Evolutionary conservation across 1,140 invertebrate genomes (phyloP).

Genomic region (Bombus waltoni): DNA sequence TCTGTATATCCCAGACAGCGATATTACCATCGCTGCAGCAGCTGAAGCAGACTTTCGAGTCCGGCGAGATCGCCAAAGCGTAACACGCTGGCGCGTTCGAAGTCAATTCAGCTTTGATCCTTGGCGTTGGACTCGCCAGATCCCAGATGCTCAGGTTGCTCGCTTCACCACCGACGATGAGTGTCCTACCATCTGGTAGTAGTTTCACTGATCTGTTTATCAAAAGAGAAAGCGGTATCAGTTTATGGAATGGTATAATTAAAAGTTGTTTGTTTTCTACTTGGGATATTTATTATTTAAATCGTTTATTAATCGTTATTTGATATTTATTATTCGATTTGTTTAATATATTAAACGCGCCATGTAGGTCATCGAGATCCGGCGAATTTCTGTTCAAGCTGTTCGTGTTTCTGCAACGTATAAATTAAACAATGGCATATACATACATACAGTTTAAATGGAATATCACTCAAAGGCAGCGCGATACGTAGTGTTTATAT

Average conservation of each 20-base stretch:
- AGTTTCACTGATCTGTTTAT: conserved; percentile 90
- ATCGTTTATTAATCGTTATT: not conserved
- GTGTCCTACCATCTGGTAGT: conserved; percentile 97
- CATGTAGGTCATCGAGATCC: not conserved
- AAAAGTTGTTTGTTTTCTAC: too few relatives aligned
- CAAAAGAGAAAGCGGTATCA: not conserved
- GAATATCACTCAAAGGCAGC: not conserved
- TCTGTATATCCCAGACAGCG: conserved; percentile 97
- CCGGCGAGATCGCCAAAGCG: conserved; percentile 97
- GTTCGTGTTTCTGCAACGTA: not conserved
- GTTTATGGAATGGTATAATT: not conserved
- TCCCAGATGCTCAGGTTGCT: conserved; percentile 99
- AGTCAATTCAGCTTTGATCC: conserved; percentile 96
- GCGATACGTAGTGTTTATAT: not conserved
- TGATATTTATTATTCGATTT: not conserved
- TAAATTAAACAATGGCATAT: not conserved
- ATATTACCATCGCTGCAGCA: conserved; percentile 98
- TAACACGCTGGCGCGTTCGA: conserved; percentile 98
- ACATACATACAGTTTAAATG: not conserved
- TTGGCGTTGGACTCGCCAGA: conserved; percentile 93
- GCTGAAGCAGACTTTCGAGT: conserved; percentile 98
- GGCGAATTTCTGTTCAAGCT: not conserved
- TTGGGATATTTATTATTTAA: not conserved
- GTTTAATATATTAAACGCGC: not conserved
- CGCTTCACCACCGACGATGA: conserved; percentile 99